Evolutionary conservation across 35 echinoderm and acorn worm genomes (phyloP).

Genomic region (Heliocidaris tuberculata): DNA sequence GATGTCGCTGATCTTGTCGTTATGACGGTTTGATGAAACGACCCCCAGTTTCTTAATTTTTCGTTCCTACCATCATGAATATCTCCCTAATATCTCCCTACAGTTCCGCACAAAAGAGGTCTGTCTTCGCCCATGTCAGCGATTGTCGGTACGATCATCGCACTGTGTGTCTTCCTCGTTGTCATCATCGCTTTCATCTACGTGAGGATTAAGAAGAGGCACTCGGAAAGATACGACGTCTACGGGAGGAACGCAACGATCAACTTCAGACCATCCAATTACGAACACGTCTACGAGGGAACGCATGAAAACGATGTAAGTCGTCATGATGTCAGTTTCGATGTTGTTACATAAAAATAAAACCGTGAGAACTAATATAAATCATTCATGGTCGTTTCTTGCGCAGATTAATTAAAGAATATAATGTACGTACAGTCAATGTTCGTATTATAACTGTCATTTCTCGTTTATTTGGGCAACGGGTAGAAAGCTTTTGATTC

Average conservation of each 20-base stretch:
- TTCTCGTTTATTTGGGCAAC: not conserved
- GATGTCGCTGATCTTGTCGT: too few relatives aligned
- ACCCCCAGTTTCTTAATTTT: not conserved
- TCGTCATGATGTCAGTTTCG: not conserved
- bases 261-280: conserved; percentile 75
- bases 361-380: too few relatives aligned
- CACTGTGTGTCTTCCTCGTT: conserved; percentile 63
- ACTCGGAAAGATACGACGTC: conserved; percentile 82
- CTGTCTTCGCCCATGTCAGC: conserved; percentile 43
- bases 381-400: too few relatives aligned
- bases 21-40: too few relatives aligned
- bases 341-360: not conserved
- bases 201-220: conserved; percentile 65
- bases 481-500: not conserved
- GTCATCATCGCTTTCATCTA: conserved; percentile 73
- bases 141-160: conserved; percentile 61
- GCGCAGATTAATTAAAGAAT: too few relatives aligned
- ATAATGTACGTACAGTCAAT: too few relatives aligned
- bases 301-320: conserved; percentile 30
- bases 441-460: too few relatives aligned
- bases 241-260: conserved; percentile 83
- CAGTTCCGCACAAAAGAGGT: not conserved
- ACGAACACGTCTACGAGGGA: conserved; percentile 76
- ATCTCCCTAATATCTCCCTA: not conserved
- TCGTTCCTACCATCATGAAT: not conserved